Evolutionary conservation across 2,113 vertebrate genomes (phyloP).

Genomic region (Melospiza melodia): DNA sequence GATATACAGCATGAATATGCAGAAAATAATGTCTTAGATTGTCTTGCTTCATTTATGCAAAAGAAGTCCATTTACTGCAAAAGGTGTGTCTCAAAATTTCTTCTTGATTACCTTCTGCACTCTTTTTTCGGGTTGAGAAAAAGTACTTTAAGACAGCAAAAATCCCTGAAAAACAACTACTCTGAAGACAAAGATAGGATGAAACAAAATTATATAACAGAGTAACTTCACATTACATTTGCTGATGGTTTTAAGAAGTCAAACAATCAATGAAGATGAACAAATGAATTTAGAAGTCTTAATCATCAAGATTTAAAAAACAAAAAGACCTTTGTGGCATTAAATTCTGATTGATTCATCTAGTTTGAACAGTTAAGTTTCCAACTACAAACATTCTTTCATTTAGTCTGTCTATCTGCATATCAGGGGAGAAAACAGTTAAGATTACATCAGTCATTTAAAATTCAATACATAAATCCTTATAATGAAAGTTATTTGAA

Average conservation of each 20-base stretch:
- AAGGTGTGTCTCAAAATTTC: not conserved
- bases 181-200: not conserved
- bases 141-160: not conserved
- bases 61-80: not conserved
- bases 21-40: not conserved
- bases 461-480: not conserved
- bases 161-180: not conserved
- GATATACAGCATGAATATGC: not conserved
- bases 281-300: not conserved
- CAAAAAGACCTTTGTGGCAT: not conserved
- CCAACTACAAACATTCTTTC: not conserved
- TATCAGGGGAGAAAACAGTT: not conserved
- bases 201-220: not conserved
- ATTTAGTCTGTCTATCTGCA: not conserved
- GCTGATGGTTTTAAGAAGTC: not conserved
- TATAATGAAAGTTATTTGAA: constrained; percentile 17
- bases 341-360: not conserved
- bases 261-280: not conserved
- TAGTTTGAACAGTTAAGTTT: not conserved
- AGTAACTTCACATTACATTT: not conserved
- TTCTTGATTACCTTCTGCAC: not conserved
- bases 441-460: not conserved
- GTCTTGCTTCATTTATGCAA: not conserved
- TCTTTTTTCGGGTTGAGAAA: not conserved
- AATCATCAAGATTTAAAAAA: not conserved